Percentiles rank a stretch among this genome's conserved stretches.
Conservation (phyloP, 2,113 vertebrate species). For the Pungitius pungitius region DNA sequence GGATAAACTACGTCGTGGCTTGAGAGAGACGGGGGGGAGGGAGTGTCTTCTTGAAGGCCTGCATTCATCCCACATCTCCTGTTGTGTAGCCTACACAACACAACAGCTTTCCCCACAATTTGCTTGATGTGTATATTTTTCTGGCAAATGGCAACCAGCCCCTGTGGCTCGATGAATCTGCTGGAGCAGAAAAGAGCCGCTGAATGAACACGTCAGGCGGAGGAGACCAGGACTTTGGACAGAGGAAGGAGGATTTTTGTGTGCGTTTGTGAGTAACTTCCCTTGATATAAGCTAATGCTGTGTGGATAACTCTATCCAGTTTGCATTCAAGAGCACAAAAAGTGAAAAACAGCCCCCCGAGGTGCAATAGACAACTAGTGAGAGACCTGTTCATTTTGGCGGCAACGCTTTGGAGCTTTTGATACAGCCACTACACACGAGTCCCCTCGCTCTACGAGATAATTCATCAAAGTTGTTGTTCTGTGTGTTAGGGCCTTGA, state of each 20-base stretch:
- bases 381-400: not conserved
- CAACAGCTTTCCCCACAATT: constrained; percentile 62
- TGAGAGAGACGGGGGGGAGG: not conserved
- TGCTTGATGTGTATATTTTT: constrained; percentile 56
- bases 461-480: not conserved
- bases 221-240: constrained; percentile 29
- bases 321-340: not conserved
- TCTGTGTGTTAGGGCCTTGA: not conserved
- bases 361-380: not conserved
- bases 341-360: not conserved
- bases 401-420: too few species aligned
- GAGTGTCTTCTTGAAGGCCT: constrained; percentile 23
- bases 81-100: constrained; percentile 39
- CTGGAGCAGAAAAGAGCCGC: constrained; percentile 57
- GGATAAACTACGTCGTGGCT: constrained; percentile 38
- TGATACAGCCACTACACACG: not conserved
- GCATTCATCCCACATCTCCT: constrained; percentile 26
- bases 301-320: constrained; percentile 23
- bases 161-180: constrained; percentile 53
- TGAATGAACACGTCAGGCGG: constrained; percentile 31
- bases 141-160: constrained; percentile 54
- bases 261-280: constrained; percentile 15
- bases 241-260: not conserved
- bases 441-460: too few species aligned
- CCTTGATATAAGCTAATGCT: constrained; percentile 12